Evolutionary conservation across 2,888 invertebrate genomes (phyloP).

Genomic region (Pyrocoelia pectoralis): DNA sequence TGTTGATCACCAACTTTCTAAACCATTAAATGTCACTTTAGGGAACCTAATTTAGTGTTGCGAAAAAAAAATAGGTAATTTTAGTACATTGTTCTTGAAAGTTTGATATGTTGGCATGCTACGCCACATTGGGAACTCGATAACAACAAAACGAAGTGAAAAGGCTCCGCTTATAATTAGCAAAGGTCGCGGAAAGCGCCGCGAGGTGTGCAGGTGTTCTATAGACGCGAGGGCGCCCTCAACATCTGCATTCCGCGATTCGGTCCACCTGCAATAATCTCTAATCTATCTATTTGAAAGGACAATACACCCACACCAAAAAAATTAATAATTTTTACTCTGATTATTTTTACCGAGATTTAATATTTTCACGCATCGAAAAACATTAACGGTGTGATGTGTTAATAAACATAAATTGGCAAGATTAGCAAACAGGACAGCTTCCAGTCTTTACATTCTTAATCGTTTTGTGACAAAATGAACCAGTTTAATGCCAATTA

Average conservation of each 20-base stretch:
- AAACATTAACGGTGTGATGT: too few species aligned
- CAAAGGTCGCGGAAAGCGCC: slow-evolving; percentile 58
- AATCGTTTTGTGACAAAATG: too few species aligned
- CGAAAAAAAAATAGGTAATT: slow-evolving; percentile 12
- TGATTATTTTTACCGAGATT: too few species aligned
- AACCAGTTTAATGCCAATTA: too few species aligned
- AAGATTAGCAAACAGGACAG: too few species aligned
- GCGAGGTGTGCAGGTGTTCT: slow-evolving; percentile 59
- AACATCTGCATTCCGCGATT: slow-evolving; percentile 54
- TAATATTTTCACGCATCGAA: too few species aligned
- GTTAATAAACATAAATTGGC: too few species aligned
- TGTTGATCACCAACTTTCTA: not conserved
- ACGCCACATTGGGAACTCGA: slow-evolving; percentile 23
- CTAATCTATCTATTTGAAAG: slow-evolving; percentile 26
- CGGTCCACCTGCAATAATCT: slow-evolving; percentile 40
- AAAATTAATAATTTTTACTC: slow-evolving; percentile 10
- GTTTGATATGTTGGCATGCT: slow-evolving; percentile 25
- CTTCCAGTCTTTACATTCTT: too few species aligned
- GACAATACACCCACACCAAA: slow-evolving; percentile 32
- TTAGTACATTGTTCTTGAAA: slow-evolving; percentile 33
- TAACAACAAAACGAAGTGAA: slow-evolving; percentile 45
- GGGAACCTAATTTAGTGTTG: not conserved
- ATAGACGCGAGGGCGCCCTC: slow-evolving; percentile 55
- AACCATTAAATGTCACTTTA: slow-evolving; percentile 4
- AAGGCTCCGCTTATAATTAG: slow-evolving; percentile 56